Percentiles rank a stretch among this genome's conserved stretches.
These are phyloP conservation scores for Lasioglossum lativentre DNA, from an alignment of 2,888 invertebrate genomes.

Conservation along the genomic window DNA sequence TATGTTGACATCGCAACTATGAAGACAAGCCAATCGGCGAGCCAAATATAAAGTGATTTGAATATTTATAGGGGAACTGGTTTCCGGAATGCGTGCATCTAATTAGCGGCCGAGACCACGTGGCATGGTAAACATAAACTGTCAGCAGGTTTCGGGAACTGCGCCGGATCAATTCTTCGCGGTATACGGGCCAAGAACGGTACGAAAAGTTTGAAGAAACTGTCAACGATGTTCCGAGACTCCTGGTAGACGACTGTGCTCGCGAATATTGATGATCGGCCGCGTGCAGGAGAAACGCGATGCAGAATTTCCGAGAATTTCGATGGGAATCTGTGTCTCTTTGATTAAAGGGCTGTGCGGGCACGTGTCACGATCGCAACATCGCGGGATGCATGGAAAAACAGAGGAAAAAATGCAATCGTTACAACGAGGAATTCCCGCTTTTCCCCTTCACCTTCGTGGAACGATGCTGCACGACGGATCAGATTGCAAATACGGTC, in stretches of 20 bases:
- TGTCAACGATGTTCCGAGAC: neutral
- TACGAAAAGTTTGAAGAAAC: neutral
- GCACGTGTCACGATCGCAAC: conserved; percentile 11
- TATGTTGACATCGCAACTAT: neutral
- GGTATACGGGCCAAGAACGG: no score
- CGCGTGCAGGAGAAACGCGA: neutral
- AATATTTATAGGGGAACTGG: neutral
- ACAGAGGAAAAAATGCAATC: neutral
- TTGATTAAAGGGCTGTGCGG: neutral
- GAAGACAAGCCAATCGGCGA: neutral
- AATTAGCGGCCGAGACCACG: neutral
- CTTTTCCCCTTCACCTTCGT: neutral
- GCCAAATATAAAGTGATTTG: neutral
- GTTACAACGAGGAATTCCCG: conserved; percentile 14
- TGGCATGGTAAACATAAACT: neutral
- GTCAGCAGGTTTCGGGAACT: neutral
- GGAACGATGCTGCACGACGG: neutral
- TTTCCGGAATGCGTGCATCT: neutral
- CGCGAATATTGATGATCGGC: neutral
- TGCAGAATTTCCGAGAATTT: neutral
- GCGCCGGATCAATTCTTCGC: neutral
- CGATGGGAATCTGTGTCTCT: neutral
- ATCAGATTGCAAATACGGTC: neutral
- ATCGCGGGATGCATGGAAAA: conserved; percentile 23
- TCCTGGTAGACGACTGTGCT: neutral